Conservation (phyloP, 2,113 vertebrate species). For the Felis catus region DNA sequence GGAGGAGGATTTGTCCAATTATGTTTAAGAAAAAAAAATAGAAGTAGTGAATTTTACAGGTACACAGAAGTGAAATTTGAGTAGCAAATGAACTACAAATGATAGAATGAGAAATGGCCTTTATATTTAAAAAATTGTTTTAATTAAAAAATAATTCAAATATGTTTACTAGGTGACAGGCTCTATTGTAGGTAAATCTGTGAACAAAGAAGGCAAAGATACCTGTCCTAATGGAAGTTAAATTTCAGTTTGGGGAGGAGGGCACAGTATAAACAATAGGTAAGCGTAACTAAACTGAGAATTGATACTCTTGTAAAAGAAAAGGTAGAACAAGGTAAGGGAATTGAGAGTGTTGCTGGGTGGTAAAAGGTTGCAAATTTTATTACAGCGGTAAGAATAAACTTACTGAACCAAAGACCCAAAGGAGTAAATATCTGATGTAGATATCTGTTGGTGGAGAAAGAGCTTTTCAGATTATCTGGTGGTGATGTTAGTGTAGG, state of each 20-base stretch:
- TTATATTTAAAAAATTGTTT: neutral
- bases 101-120: neutral
- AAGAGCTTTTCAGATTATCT: neutral
- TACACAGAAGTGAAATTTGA: conserved; percentile 24
- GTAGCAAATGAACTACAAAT: neutral
- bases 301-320: neutral
- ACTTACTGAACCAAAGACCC: neutral
- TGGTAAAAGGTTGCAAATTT: neutral
- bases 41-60: neutral
- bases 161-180: neutral
- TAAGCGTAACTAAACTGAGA: neutral
- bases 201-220: neutral
- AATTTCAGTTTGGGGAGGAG: neutral
- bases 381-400: neutral
- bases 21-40: neutral
- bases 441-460: neutral
- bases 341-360: neutral
- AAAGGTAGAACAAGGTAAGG: neutral
- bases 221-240: neutral
- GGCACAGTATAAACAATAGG: neutral
- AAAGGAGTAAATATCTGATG: neutral
- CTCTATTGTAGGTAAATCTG: neutral
- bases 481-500: neutral
- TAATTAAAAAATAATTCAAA: neutral
- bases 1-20: neutral